These are phyloP conservation scores for Drosophila auraria DNA, from an alignment of 1,140 invertebrate genomes.

Conservation along the genomic window DNA sequence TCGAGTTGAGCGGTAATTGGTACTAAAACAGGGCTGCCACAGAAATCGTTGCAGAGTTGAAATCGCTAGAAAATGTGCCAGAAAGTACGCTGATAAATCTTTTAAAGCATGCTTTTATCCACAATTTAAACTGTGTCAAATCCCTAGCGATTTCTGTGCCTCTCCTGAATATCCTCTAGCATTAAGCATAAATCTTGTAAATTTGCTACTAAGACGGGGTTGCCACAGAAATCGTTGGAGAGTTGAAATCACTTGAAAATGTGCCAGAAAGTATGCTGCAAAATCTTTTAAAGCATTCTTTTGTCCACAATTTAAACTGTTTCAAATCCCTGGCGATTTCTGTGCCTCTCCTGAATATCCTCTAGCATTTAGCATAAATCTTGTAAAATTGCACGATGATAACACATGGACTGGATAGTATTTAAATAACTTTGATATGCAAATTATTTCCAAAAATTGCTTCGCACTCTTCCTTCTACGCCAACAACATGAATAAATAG, in stretches of 20 bases:
- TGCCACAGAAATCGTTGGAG: no score
- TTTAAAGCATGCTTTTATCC: no score
- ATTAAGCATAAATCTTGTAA: conserved; percentile 57
- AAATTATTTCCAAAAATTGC: conserved; percentile 70
- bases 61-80: neutral
- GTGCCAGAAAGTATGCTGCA: no score
- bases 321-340: neutral
- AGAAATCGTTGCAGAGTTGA: neutral
- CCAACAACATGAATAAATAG: conserved; percentile 60
- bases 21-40: neutral
- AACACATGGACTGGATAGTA: conserved; percentile 41
- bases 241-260: neutral
- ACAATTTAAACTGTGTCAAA: neutral
- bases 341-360: neutral
- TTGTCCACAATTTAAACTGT: no score
- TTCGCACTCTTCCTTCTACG: conserved; percentile 33
- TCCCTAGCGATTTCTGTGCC: neutral
- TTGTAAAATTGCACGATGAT: conserved; percentile 69
- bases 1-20: conserved; percentile 37
- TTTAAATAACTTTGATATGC: conserved; percentile 66
- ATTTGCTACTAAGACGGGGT: no score
- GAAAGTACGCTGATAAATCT: no score
- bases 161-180: conserved; percentile 26
- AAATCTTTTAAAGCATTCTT: no score
- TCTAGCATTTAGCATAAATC: conserved; percentile 53